phyloP scores from a whole-genome alignment of 2,113 vertebrate species.

The Choloepus hoffmanni region DNA sequence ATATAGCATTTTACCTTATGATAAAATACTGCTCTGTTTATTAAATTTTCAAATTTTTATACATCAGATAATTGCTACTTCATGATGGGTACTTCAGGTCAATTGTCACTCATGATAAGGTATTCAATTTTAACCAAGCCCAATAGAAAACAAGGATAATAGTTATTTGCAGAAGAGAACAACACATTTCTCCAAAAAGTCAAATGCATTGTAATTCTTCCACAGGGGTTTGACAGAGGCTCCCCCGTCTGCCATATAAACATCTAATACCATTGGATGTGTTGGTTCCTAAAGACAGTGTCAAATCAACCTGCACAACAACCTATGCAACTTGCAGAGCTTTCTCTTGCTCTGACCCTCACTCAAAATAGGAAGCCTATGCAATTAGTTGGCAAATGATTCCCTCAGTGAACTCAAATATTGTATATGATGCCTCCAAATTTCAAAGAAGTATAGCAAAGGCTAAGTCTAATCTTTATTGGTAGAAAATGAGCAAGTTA shows the following conservation, averaged over 20 bases:
- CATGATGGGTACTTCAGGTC: neutral
- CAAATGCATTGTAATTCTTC: neutral
- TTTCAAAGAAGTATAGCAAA: neutral
- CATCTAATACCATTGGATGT: neutral
- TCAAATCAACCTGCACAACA: too few species aligned
- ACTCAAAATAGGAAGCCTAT: too few species aligned
- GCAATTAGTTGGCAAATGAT: neutral
- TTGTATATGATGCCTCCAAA: neutral
- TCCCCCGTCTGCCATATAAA: neutral
- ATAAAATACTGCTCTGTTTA: neutral
- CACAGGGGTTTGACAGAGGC: neutral
- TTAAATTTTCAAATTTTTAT: neutral
- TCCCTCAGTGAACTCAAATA: neutral
- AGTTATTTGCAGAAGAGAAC: neutral
- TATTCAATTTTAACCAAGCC: neutral
- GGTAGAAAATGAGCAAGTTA: neutral
- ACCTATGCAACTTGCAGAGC: too few species aligned
- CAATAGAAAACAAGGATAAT: neutral
- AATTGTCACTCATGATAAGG: neutral
- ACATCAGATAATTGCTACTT: neutral
- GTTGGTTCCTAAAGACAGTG: neutral
- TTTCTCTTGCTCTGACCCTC: too few species aligned
- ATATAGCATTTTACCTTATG: neutral
- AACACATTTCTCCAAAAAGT: neutral
- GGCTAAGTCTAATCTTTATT: neutral